Evolutionary conservation across 23 tunicate species (phyloP), one percentile per base, ranked within the genome.

Genomic region (Pegea sp.): DNA sequence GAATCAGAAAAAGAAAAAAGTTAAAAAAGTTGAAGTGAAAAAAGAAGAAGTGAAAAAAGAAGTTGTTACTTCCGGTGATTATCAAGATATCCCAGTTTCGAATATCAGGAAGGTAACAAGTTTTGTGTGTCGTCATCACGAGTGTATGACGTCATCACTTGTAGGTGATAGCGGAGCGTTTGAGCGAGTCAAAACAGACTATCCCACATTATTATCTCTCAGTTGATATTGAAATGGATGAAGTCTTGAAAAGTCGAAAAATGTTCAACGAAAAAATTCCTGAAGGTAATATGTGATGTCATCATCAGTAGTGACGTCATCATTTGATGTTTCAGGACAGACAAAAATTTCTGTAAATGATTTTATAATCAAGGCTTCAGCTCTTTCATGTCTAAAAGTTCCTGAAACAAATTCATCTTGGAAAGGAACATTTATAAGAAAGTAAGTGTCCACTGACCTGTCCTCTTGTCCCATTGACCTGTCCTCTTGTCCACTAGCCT

Each of bases 191-290:
- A 7, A 91, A 91, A 52, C 86, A 78, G 33, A 72, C 76, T 25
- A 63, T 91, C 24, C 99, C 99, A 0, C 99, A 91, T 50, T 81
- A 91, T 51, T 91, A 91, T 54, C 54, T 81, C 6, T 65, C 99
- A 19, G 57, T 78, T 16, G 91, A 78, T 63, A 66, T 89, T 19
- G 62, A 72, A 26, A 68, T 91, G 76, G 99, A 72, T 53, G 73
- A 73, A 29, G 61, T 64, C 4, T 1, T 64, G 26, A 59, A 38
- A 31, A 3, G 78, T 11, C 51, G 99, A 22, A 69, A 72, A 58
- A 24, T 42, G 24, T 78, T 91, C 34, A 91, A 87, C 49, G 31
- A 42, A 4, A 64, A 67, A 8, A 51, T 64, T 22, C 54, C 68
- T 52, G 52, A 42, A 43, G 71, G 69, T 57, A 38, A 38, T 38